Conservation (phyloP, 1,140 invertebrate genomes). For the Neodiprion virginianus region DNA sequence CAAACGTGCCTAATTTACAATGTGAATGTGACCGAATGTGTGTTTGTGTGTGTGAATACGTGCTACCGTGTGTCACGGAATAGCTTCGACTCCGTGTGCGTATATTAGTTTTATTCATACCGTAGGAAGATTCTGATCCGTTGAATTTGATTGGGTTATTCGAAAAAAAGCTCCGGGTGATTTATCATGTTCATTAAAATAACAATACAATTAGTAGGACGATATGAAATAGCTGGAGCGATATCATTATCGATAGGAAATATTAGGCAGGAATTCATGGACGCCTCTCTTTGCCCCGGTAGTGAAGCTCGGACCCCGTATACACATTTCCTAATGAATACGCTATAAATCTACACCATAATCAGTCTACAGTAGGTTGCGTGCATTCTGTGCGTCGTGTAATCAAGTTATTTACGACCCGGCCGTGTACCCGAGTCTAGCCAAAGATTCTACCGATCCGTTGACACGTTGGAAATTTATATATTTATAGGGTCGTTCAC, state of each 20-base stretch:
- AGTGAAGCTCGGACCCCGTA: too few species aligned
- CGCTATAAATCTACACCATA: conserved; percentile 35
- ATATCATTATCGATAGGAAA: conserved; percentile 7
- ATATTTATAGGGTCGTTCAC: not conserved
- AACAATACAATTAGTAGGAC: conserved; percentile 3
- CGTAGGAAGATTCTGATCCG: not conserved
- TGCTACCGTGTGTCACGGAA: too few species aligned
- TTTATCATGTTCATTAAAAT: not conserved
- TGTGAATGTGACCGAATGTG: too few species aligned
- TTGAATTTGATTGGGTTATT: not conserved
- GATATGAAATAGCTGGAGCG: not conserved
- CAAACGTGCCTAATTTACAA: too few species aligned
- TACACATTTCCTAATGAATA: conserved; percentile 32
- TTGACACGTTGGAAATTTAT: not conserved
- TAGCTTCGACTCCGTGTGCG: not conserved
- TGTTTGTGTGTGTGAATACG: too few species aligned
- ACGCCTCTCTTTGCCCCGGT: too few species aligned
- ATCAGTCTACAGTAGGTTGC: conserved; percentile 23
- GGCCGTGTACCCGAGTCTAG: not conserved
- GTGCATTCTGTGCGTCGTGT: conserved; percentile 18
- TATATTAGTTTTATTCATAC: not conserved
- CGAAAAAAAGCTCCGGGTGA: not conserved
- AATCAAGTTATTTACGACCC: conserved; percentile 6
- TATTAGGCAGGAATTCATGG: not conserved
- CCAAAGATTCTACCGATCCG: not conserved